Evolutionary conservation across 2,888 invertebrate species (phyloP).

Genomic region (Meliscaeva auricollis): DNA sequence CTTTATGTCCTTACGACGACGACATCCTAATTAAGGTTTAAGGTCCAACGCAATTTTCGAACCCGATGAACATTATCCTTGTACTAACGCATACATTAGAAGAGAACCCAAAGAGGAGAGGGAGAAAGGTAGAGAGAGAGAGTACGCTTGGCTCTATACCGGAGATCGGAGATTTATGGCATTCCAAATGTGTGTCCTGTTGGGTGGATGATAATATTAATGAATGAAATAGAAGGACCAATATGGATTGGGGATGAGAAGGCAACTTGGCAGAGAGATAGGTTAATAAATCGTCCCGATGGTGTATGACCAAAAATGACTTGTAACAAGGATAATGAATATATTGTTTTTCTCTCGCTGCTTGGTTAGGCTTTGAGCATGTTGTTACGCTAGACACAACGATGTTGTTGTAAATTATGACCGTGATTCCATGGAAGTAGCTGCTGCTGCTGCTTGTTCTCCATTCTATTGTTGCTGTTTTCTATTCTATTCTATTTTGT

Average conservation of each 20-base stretch:
- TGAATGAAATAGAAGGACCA: slow-evolving; percentile 61
- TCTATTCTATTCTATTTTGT: no score
- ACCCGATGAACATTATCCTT: slow-evolving; percentile 73
- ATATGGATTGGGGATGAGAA: not conserved
- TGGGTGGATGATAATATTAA: slow-evolving; percentile 76
- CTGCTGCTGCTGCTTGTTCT: slow-evolving; percentile 28
- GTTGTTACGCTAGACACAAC: slow-evolving; percentile 69
- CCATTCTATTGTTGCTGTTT: slow-evolving; percentile 10
- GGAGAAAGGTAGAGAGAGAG: not conserved
- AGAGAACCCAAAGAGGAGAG: not conserved
- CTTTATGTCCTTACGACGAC: slow-evolving; percentile 75
- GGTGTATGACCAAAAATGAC: slow-evolving; percentile 76
- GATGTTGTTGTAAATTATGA: slow-evolving; percentile 72
- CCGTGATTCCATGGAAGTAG: slow-evolving; percentile 71
- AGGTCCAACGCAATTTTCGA: slow-evolving; percentile 76
- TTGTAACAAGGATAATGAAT: slow-evolving; percentile 76
- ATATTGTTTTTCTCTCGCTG: slow-evolving; percentile 76
- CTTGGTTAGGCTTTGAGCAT: slow-evolving; percentile 55
- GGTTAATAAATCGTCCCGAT: slow-evolving; percentile 74
- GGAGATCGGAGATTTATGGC: slow-evolving; percentile 74
- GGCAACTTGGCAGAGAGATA: slow-evolving; percentile 48
- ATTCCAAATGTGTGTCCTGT: slow-evolving; percentile 75
- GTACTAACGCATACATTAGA: slow-evolving; percentile 39
- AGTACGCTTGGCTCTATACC: slow-evolving; percentile 39
- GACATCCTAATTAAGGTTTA: slow-evolving; percentile 76